Percentiles rank a stretch among this genome's conserved stretches.
phyloP scores from a whole-genome alignment of 2,888 invertebrate genomes.

The Acrocyrtus sp. region DNA sequence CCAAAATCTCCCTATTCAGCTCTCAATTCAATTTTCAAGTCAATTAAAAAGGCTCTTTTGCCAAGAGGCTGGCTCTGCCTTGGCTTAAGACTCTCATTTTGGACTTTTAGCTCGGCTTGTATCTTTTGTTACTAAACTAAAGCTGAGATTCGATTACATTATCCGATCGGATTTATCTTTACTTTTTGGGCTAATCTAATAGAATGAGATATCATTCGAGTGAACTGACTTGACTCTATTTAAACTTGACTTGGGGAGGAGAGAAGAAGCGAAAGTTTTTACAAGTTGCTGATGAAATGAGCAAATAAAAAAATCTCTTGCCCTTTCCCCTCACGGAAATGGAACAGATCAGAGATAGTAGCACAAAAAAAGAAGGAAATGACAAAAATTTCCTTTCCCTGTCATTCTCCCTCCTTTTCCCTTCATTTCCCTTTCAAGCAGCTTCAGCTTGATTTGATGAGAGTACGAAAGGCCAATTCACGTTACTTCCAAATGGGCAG shows the following conservation, averaged over 20 bases:
- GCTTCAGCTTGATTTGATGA: background rate
- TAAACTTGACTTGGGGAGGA: background rate
- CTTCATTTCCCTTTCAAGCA: background rate
- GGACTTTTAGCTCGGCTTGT: too few species aligned
- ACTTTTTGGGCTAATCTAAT: background rate
- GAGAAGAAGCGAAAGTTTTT: background rate
- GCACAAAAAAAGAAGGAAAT: too few species aligned
- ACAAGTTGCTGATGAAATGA: background rate
- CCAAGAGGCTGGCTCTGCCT: background rate
- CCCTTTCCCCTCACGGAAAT: too few species aligned
- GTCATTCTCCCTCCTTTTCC: background rate
- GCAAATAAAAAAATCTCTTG: background rate
- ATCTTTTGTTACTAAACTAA: too few species aligned
- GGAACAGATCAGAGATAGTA: too few species aligned
- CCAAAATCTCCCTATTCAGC: background rate
- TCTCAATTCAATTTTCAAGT: background rate
- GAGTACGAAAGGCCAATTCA: background rate
- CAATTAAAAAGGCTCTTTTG: background rate
- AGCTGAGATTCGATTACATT: too few species aligned
- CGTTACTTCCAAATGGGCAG: background rate
- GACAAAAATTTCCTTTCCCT: background rate
- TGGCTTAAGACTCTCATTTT: too few species aligned
- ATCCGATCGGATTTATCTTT: background rate
- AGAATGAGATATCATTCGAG: background rate
- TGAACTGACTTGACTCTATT: background rate